Conservation (phyloP, 2,888 invertebrate genomes). For the Tupiocoris notatus region DNA sequence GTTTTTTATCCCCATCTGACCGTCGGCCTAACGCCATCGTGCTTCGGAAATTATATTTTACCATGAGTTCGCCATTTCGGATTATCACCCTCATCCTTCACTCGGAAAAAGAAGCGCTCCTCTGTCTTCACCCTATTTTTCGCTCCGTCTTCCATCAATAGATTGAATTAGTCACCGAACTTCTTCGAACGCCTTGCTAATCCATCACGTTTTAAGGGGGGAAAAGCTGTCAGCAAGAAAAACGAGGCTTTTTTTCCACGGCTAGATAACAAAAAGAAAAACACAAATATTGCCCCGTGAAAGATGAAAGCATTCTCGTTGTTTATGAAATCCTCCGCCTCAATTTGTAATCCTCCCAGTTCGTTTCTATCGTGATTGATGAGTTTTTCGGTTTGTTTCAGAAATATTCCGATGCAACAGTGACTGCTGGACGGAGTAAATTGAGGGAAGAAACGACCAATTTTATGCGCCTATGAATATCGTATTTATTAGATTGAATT, state of each 20-base stretch:
- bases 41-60: neutral
- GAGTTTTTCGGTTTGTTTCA: no score
- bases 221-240: conserved; percentile 6
- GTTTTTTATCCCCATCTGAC: no score
- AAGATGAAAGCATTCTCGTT: neutral
- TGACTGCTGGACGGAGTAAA: no score
- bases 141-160: conserved; percentile 3
- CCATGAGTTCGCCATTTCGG: neutral
- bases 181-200: neutral
- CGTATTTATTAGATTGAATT: no score
- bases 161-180: conserved; percentile 2
- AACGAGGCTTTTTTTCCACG: conserved; percentile 4
- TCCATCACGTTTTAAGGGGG: conserved; percentile 1
- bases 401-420: no score
- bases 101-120: neutral
- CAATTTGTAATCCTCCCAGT: no score
- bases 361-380: no score
- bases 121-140: neutral
- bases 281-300: neutral
- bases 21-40: no score
- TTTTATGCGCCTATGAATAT: no score
- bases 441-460: no score
- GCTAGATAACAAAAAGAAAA: neutral
- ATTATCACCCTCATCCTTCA: neutral
- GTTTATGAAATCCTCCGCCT: neutral